Evolutionary conservation across 1,140 invertebrate species (phyloP).

Genomic region (Leptopilina clavipes): DNA sequence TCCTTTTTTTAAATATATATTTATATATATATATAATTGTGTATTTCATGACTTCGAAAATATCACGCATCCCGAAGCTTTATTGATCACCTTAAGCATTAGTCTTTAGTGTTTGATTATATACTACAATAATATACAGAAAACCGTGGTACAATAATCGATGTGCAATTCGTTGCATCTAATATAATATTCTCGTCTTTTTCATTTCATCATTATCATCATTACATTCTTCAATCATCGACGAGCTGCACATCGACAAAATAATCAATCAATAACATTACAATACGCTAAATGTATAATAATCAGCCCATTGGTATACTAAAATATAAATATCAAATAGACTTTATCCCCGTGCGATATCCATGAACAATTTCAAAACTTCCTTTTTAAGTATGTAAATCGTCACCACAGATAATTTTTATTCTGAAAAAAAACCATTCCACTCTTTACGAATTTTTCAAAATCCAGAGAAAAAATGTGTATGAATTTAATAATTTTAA

Average conservation of each 20-base stretch:
- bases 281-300: constrained; percentile 65
- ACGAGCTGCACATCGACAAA: constrained; percentile 25
- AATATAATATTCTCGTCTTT: constrained; percentile 28
- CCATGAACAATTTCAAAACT: constrained; percentile 52
- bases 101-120: constrained; percentile 74
- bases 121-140: constrained; percentile 73
- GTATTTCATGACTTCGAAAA: constrained; percentile 62
- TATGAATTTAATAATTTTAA: too few species aligned
- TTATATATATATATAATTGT: constrained; percentile 49
- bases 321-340: constrained; percentile 72
- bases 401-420: not conserved
- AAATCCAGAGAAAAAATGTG: not conserved
- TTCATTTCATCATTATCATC: constrained; percentile 27
- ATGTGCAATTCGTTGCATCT: constrained; percentile 42
- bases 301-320: constrained; percentile 69
- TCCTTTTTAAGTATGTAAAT: constrained; percentile 40
- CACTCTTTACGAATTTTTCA: not conserved
- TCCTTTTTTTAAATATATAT: constrained; percentile 48
- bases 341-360: constrained; percentile 63
- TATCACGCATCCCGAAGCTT: constrained; percentile 63
- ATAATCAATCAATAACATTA: constrained; percentile 59
- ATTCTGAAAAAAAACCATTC: not conserved
- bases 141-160: constrained; percentile 56
- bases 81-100: constrained; percentile 70
- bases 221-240: constrained; percentile 37